Evolutionary conservation across 2,797 vertebrate genomes (phyloP).

Genomic region (Anguilla obscura): DNA sequence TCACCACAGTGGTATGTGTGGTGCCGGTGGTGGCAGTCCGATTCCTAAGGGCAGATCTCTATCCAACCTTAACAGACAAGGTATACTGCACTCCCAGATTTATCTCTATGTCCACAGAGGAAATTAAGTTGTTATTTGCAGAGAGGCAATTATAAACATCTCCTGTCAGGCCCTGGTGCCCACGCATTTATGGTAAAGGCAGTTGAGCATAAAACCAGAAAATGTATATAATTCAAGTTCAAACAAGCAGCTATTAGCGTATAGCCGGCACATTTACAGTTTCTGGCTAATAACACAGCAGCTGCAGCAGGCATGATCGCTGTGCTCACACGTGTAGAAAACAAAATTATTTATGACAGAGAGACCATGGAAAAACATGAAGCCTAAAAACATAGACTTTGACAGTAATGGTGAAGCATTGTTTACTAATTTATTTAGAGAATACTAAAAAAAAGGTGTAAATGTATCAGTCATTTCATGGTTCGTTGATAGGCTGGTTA

Average conservation of each 20-base stretch:
- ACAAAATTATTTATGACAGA: background rate
- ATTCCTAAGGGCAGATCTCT: slow-evolving; percentile 73
- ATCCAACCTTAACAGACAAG: slow-evolving; percentile 75
- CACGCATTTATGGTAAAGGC: slow-evolving; percentile 43
- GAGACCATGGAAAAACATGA: background rate
- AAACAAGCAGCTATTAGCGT: slow-evolving; percentile 11
- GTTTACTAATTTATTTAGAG: background rate
- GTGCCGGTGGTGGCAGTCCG: slow-evolving; percentile 71
- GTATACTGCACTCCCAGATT: slow-evolving; percentile 50
- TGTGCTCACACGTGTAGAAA: background rate
- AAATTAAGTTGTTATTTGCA: background rate
- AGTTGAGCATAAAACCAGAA: background rate
- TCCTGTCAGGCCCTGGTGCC: background rate
- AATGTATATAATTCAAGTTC: slow-evolving; percentile 14
- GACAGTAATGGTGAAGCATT: background rate
- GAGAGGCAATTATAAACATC: background rate
- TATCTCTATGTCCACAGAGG: background rate
- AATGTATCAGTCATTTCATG: background rate
- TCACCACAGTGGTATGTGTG: slow-evolving; percentile 77
- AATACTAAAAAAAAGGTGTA: background rate
- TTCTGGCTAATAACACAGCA: background rate
- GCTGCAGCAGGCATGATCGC: background rate
- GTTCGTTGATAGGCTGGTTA: background rate
- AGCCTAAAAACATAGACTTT: background rate
- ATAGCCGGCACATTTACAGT: background rate